These are phyloP conservation scores for Eucriotettix oculatus DNA, from an alignment of 2,888 invertebrate genomes.

Conservation along the genomic window DNA sequence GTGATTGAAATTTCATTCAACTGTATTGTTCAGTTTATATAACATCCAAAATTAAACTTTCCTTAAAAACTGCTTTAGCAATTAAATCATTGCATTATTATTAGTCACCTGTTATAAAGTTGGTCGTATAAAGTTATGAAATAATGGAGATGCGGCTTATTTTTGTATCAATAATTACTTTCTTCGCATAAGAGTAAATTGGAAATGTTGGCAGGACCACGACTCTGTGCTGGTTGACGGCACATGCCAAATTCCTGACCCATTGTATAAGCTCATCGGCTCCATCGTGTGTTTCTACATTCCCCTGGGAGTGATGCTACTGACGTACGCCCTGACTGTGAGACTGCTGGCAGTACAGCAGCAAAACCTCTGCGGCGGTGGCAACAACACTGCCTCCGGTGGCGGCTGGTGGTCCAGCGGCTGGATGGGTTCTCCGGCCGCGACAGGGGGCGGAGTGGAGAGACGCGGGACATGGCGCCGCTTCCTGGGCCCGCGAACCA, in stretches of 20 bases:
- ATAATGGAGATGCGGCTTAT: too few species aligned
- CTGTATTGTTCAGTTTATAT: too few species aligned
- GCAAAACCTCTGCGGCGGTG: constrained; percentile 43
- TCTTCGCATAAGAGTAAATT: too few species aligned
- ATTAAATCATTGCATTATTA: too few species aligned
- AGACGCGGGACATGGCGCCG: constrained; percentile 65
- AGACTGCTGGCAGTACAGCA: constrained; percentile 68
- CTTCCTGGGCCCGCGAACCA: constrained; percentile 27
- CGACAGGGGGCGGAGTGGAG: constrained; percentile 25
- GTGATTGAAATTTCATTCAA: too few species aligned
- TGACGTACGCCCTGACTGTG: constrained; percentile 88
- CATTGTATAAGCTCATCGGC: constrained; percentile 78
- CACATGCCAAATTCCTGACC: constrained; percentile 74
- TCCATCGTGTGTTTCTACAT: constrained; percentile 93
- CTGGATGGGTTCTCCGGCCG: constrained; percentile 41
- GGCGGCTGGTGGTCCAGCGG: constrained; percentile 49
- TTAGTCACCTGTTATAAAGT: too few species aligned
- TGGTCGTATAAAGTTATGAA: too few species aligned
- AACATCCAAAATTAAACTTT: too few species aligned
- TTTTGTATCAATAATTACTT: too few species aligned
- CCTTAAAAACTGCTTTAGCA: too few species aligned
- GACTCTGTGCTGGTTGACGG: constrained; percentile 69
- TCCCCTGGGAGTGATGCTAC: constrained; percentile 83
- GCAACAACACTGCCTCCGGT: background rate
- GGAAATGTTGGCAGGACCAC: constrained; percentile 42